Percentiles rank a stretch among this genome's conserved stretches.
These are phyloP conservation scores for Alsophila aescularia DNA, from an alignment of 2,888 invertebrate genomes.

Conservation along the genomic window DNA sequence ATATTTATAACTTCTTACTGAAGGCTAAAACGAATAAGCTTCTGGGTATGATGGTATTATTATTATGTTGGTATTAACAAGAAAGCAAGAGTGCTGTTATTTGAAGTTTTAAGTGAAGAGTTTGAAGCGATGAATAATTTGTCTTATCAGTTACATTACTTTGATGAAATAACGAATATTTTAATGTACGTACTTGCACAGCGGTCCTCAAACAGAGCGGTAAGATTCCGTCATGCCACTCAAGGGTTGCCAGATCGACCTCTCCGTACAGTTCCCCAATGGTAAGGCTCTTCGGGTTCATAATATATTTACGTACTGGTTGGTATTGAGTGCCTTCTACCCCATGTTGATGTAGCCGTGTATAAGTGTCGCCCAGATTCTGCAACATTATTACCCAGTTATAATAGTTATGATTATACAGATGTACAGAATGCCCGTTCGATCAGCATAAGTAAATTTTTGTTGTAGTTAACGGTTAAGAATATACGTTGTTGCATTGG, in stretches of 20 bases:
- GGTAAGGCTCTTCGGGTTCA: conserved; percentile 95
- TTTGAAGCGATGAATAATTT: too few species aligned
- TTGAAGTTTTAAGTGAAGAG: too few species aligned
- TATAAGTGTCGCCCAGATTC: conserved; percentile 89
- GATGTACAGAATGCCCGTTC: too few species aligned
- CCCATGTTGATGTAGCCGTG: conserved; percentile 85
- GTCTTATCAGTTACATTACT: too few species aligned
- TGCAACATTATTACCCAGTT: conserved; percentile 50
- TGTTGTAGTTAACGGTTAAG: too few species aligned
- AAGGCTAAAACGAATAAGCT: too few species aligned
- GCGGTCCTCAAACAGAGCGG: conserved; percentile 80
- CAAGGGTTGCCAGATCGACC: conserved; percentile 91
- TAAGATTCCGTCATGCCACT: conserved; percentile 96
- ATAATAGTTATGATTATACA: not conserved
- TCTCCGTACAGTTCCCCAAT: conserved; percentile 96
- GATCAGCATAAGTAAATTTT: too few species aligned
- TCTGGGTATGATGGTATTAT: too few species aligned
- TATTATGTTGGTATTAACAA: too few species aligned
- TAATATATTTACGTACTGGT: conserved; percentile 89
- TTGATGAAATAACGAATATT: not conserved
- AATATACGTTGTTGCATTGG: too few species aligned
- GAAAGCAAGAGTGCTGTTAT: too few species aligned
- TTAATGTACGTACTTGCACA: conserved; percentile 60
- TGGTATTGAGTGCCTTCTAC: conserved; percentile 86
- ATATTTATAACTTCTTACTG: too few species aligned